Evolutionary conservation across 2,888 invertebrate species (phyloP), one percentile per base, ranked within the genome.

Genomic region (Thecocarcelia acutangulata): DNA sequence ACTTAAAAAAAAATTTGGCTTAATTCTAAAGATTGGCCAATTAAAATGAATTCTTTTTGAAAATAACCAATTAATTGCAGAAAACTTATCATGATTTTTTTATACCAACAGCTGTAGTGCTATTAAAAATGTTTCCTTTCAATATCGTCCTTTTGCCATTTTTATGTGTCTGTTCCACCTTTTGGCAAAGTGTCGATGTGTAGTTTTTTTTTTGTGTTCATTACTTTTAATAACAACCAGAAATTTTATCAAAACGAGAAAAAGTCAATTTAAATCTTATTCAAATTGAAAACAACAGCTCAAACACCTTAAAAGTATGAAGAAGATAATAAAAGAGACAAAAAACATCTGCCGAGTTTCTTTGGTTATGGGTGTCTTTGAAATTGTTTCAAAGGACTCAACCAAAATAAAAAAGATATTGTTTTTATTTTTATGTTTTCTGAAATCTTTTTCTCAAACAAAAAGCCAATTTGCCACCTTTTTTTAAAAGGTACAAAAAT

Each of bases 231-330:
- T 64, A 64, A 63, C 48, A 76, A 50, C 48, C 61, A 77, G 46
- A 73, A 69, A 69, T 64, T 73, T 73, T 73, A 76, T 76, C 76
- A 72, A n/a, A 77, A 68, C 52, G 61, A 28, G 28, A 61, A 42
- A 82, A 82, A 73, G 44, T 68, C 77, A 82, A 82, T 82, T 82
- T 82, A 82, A 82, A 82, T 82, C 81, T 82, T 82, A 82, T 82
- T 82, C 73, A 82, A 82, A 82, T 82, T 82, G 77, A 44, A n/a
- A 54, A 58, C 17, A 63, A 8, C 52, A 68, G 52, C 75, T 37
- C 3, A 48, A 75, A 56, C 28, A 19, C 56, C 19, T 17, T 15
- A 24, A 52, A 52, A 40, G n/a, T 9, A 33, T 33, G 33, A 9
- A 33, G n/a, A 33, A 21, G 21, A 44, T 5, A 42, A 54, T 4